Evolutionary conservation across 2,888 invertebrate genomes (phyloP), one percentile per base, ranked within the genome.

Genomic region (Eurytoma californica): DNA sequence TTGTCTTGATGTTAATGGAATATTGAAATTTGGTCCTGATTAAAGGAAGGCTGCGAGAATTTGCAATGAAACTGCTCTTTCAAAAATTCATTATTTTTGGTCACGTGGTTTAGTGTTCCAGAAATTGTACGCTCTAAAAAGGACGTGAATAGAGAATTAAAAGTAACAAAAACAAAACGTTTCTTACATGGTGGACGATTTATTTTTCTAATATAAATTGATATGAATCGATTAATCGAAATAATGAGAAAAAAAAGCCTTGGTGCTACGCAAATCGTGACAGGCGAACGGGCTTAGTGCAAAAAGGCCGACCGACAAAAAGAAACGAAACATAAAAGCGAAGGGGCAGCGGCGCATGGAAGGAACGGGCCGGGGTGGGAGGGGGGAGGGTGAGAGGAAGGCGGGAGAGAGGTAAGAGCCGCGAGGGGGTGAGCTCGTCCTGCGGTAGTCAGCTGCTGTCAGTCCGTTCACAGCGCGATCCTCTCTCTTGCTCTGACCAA

Each of bases 391-490:
- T n/a, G n/a, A 51, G 28, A 28, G 47, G 18, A 73, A 67, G 28
- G 58, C 24, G 57, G 51, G 24, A 39, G 13, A 12, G 28, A 30
- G 47, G 39, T 18, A 28, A 68, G 20, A 18, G 28, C 18, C 47
- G 83, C 18, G 75, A 20, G 61, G 57, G 13, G 47, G 67, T 61
- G 20, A 58, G 66, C 39, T 72, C 70, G 49, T 72, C 57, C 67
- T 65, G 66, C 83, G 83, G 86, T 87, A 86, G 88, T 87, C 86
- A 86, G 86, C 86, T 85, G 86, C 86, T 88, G 87, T 88, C 88
- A 86, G 86, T 84, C 84, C 82, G 82, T 84, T 79, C 28, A 49
- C 58, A 18, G 63, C 63, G 61, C 61, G 47, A 12, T n/a, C 30
- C 66, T 66, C 66, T 66, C 66, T 55, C 72, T 55, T n/a, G 39